Base-by-base conservation (phyloP, 2,888 invertebrate genomes). In the Oscheius sp. region DNA sequence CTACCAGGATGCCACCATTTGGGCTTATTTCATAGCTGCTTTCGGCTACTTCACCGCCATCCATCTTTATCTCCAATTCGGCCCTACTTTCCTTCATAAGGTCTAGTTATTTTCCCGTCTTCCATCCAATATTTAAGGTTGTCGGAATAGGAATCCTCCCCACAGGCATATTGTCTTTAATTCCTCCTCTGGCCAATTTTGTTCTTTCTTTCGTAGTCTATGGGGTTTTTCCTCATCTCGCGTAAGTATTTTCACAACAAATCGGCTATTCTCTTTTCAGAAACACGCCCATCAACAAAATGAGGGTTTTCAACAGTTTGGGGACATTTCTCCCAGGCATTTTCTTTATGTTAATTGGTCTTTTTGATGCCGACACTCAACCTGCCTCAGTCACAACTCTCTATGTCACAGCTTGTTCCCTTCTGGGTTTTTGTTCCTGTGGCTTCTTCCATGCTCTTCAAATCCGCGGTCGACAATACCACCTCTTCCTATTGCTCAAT, bases 21-120 rank as follows among this genome's bases (percentile, higher is more conserved):
- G 82, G 82, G 75, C 76, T 9, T 77, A 73, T 21, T 78, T 82
- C 56, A 72, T 82, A 56, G 78, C 78, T 16, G 75, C 78, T 0
- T 82, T 80, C 59, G 80, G 77, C 3, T 79, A 82, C 58, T 80
- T 80, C 69, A 79, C 79, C 46, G 80, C 82, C 2, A 74, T 82
- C 0, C 82, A 82, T 29, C 74, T 82, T 5, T 78, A 75, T 68
- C 78, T 80, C 21, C 79, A 82, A 63, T 82, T 76, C 49, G 80
- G 79, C 5, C 82, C 82, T 0, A 76, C 79, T 6, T 82, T 79
- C 70, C 75, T 82, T 56, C 75, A 79, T 45, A 80, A 82, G 76
- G 76, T 76, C 3, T 35, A 16, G n/a, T 9, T 2, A n/a, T 12
- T 23, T n/a, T 27, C 5, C 29, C 16, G 21, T 23, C n/a, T 6